These are phyloP conservation scores for Hypocryptadius cinnamomeus DNA, from an alignment of 2,113 vertebrate genomes.

Conservation along the genomic window DNA sequence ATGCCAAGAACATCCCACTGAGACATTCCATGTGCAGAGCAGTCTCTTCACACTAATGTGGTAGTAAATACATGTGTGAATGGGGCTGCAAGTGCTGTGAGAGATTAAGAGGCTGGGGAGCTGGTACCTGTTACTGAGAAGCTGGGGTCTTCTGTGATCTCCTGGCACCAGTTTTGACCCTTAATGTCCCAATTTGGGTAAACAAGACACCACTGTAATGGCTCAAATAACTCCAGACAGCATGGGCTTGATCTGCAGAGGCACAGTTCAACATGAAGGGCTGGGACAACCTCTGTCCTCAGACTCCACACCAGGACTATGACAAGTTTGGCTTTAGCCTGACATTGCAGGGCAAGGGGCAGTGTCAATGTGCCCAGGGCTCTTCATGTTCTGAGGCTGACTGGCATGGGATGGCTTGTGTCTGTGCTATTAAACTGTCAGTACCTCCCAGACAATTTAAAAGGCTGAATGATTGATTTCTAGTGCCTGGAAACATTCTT, in stretches of 20 bases:
- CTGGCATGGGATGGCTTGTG: neutral
- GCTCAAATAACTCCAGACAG: neutral
- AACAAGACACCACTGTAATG: neutral
- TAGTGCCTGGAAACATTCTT: slow-evolving; percentile 26
- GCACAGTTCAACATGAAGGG: neutral
- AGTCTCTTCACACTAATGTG: fast-evolving
- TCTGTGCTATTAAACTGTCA: neutral
- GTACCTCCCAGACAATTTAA: neutral
- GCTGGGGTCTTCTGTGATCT: neutral
- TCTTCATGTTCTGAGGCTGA: neutral
- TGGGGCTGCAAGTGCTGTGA: neutral
- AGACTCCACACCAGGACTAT: neutral
- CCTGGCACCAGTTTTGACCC: neutral
- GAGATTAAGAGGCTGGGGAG: neutral
- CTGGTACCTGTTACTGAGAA: neutral
- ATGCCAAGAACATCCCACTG: neutral
- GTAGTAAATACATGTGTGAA: neutral
- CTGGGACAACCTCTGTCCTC: neutral
- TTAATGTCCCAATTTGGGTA: neutral
- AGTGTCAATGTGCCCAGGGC: neutral
- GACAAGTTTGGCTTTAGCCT: neutral
- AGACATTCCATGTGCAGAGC: neutral
- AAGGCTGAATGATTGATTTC: slow-evolving; percentile 32
- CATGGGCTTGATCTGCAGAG: neutral
- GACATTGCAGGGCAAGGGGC: neutral